These are phyloP conservation scores for Empidonax traillii DNA, from an alignment of 2,113 vertebrate genomes.

Conservation along the genomic window DNA sequence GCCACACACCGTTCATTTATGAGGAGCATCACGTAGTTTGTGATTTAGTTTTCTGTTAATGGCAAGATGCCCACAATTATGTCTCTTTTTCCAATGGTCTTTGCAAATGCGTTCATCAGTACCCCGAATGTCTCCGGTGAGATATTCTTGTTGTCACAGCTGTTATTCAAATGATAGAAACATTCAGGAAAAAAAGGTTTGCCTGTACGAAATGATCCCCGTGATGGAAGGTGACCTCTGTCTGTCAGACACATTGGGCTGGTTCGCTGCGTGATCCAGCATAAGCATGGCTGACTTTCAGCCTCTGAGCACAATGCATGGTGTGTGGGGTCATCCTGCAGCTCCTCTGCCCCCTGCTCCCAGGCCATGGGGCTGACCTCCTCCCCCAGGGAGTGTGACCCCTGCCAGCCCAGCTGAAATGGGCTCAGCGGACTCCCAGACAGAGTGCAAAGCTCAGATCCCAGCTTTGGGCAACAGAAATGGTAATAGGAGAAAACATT, in stretches of 20 bases:
- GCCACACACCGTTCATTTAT: neutral
- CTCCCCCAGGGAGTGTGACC: neutral
- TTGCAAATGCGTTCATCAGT: neutral
- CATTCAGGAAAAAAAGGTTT: neutral
- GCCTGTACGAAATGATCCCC: neutral
- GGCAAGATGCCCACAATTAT: neutral
- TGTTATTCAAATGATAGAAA: neutral
- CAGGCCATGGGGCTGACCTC: neutral
- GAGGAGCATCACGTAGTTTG: neutral
- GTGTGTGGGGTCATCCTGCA: neutral
- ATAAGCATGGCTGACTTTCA: constrained; percentile 17
- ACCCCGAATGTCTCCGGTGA: neutral
- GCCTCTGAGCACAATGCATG: neutral
- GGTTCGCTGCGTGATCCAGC: neutral
- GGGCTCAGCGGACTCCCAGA: neutral
- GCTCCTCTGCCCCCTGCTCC: neutral
- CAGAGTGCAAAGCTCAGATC: neutral
- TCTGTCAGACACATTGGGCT: fast-evolving
- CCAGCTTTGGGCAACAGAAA: neutral
- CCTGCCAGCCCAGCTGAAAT: constrained; percentile 15
- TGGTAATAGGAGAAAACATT: neutral
- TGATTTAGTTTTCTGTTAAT: neutral
- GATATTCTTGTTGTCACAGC: neutral
- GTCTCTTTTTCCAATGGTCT: neutral
- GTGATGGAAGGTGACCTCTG: neutral